phyloP scores from a whole-genome alignment of 2,113 vertebrate species.

The Micronisus gabar region DNA sequence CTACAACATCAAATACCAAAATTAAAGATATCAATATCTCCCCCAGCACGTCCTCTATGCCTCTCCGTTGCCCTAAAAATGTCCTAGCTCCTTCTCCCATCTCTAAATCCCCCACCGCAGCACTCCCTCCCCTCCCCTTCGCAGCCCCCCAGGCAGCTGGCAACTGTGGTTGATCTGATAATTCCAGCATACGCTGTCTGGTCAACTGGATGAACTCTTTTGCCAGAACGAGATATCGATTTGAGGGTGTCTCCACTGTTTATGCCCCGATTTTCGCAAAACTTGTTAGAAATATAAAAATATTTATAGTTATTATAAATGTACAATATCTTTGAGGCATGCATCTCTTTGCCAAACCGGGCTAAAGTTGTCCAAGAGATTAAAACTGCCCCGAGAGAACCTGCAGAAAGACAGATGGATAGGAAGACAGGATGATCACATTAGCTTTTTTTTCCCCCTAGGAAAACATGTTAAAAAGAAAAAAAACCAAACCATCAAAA shows the following conservation, averaged over 20 bases:
- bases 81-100: not conserved
- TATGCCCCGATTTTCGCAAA: not conserved
- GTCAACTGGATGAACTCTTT: not conserved
- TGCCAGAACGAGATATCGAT: not conserved
- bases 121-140: accelerated
- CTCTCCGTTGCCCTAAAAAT: not conserved
- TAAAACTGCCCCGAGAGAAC: not conserved
- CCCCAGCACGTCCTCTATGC: accelerated
- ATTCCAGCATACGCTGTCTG: accelerated
- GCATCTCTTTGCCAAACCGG: not conserved
- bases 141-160: not conserved
- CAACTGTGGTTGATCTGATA: accelerated
- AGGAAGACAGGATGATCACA: not conserved
- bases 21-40: not conserved
- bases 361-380: not conserved
- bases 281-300: not conserved
- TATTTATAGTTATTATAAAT: not conserved
- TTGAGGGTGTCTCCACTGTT: not conserved
- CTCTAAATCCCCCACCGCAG: not conserved
- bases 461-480: not conserved
- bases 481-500: not conserved
- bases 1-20: not conserved
- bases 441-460: not conserved
- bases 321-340: not conserved
- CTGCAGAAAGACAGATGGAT: not conserved